phyloP scores from a whole-genome alignment of 2,113 vertebrate genomes.

The Esox niger region DNA sequence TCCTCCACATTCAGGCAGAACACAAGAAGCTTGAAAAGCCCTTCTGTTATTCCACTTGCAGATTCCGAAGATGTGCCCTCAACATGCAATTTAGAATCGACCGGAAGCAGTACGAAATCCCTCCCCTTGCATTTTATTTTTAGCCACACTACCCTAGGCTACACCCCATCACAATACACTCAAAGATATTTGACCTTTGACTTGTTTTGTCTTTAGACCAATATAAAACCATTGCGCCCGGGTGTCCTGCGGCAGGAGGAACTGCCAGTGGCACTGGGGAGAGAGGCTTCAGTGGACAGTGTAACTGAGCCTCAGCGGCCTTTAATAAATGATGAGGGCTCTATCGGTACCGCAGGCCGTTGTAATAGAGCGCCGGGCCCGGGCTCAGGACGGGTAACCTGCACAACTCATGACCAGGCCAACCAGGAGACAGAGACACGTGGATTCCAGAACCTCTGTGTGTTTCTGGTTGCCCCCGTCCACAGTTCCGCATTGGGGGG shows the following conservation, averaged over 20 bases:
- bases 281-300: constrained; percentile 54
- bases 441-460: neutral
- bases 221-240: constrained; percentile 35
- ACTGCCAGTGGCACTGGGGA: constrained; percentile 32
- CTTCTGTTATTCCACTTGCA: constrained; percentile 59
- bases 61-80: constrained; percentile 39
- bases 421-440: constrained; percentile 53
- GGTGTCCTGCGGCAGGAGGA: constrained; percentile 14
- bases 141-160: neutral
- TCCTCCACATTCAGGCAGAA: neutral
- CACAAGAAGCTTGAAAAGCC: too few relatives aligned
- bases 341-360: constrained; percentile 59
- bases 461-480: neutral
- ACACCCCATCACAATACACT: constrained; percentile 15
- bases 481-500: neutral
- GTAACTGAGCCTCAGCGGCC: constrained; percentile 68
- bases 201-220: constrained; percentile 47
- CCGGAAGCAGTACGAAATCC: constrained; percentile 40
- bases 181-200: constrained; percentile 59
- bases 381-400: constrained; percentile 66
- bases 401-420: constrained; percentile 71
- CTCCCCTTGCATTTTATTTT: constrained; percentile 35
- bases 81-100: constrained; percentile 22
- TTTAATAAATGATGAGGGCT: constrained; percentile 73
- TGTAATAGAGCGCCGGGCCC: constrained; percentile 64